Evolutionary conservation across 1,140 invertebrate species (phyloP).

Genomic region (Apis laboriosa): DNA sequence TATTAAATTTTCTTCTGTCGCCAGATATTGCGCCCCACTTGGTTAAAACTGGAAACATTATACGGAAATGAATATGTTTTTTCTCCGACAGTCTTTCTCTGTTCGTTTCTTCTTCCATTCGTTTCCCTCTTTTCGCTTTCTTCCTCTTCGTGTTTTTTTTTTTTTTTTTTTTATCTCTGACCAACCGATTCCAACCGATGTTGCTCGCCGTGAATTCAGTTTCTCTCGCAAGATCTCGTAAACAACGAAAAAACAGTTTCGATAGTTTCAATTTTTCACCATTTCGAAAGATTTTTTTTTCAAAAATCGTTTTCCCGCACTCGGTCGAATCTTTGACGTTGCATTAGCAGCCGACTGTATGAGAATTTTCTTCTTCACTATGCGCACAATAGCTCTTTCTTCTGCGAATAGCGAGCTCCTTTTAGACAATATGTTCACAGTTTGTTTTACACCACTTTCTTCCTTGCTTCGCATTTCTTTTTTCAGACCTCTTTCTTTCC

Average conservation of each 20-base stretch:
- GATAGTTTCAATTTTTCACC: background rate
- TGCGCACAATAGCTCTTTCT: conserved; percentile 1
- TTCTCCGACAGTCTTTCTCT: background rate
- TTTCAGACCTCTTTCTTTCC: background rate
- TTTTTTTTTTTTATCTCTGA: no score
- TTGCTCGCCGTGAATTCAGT: background rate
- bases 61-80: background rate
- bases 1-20: background rate
- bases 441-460: background rate
- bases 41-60: background rate
- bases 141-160: no score
- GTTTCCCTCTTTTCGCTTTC: background rate
- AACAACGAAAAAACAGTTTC: background rate
- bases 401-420: conserved; percentile 2
- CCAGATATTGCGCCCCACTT: background rate
- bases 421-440: conserved; percentile 2
- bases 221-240: background rate
- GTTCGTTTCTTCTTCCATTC: background rate
- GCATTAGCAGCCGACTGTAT: background rate
- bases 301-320: conserved; percentile 9
- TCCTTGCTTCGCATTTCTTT: no score
- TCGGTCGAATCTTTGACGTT: conserved; percentile 10
- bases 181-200: background rate
- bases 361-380: conserved; percentile 13
- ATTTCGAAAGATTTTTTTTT: conserved; percentile 8